Base-by-base conservation (phyloP, 1,140 invertebrate species). In the Helicoverpa armigera region DNA sequence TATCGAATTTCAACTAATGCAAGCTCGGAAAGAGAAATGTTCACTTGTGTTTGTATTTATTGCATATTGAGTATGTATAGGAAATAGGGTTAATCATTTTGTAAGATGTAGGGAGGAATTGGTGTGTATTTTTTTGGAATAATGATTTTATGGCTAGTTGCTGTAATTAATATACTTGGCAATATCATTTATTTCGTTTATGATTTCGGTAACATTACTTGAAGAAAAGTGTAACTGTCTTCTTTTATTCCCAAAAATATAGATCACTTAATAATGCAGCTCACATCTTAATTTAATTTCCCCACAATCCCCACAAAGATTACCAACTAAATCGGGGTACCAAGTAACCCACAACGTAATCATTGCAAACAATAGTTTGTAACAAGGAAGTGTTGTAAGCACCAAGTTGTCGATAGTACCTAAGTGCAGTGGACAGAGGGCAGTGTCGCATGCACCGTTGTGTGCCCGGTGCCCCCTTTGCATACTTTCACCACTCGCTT, bases 401-500 rank as follows among this genome's bases (percentile, higher is more conserved):
- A 87, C 82, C 83, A 75, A 85, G 80, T 83, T 87, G 87, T 87
- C 82, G 79, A 82, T 82, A 70, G 75, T 83, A 69, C 60, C 78
- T 79, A 87, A 87, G 83, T 83, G 84, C 60, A 91, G 86, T 92
- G 92, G 92, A 91, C 91, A 90, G 86, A 86, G 91, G 91, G 87
- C 91, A 94, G 90, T 88, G 89, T 92, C 90, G 89, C 90, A 89
- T 89, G 86, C 88, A 85, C 87, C 88, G 88, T 88, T 89, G 89
- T 70, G 48, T 88, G 85, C 85, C 86, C 86, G 84, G 87, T 87
- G 90, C 85, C 88, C 88, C 74, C 86, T 87, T 92, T 92, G 89
- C 91, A 91, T 92, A 92, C 92, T 94, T 94, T 93, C 92, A 92
- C 92, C 90, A 79, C 81, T 87, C 84, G 87, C 86, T 89, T 89